Conservation (phyloP, 1,140 invertebrate genomes). For the Parasteatoda tepidariorum region DNA sequence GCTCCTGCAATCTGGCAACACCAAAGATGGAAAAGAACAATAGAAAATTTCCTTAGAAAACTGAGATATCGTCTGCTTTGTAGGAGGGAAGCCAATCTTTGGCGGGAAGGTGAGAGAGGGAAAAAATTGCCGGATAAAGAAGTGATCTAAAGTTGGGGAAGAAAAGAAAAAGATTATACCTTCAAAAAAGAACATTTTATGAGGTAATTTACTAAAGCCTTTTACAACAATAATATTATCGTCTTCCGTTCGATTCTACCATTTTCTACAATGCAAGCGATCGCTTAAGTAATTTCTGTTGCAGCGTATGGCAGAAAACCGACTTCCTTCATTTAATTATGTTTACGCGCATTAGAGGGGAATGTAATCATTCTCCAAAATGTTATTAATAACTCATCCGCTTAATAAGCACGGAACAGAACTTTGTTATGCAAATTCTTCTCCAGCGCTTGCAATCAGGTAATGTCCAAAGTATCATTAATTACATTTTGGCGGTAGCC, state of each 20-base stretch:
- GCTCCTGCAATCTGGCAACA: slow-evolving; percentile 28
- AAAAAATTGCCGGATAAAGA: background rate
- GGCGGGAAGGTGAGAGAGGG: background rate
- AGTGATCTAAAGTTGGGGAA: background rate
- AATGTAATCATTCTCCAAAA: slow-evolving; percentile 54
- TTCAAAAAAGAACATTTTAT: slow-evolving; percentile 2
- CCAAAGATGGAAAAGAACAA: background rate
- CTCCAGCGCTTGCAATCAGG: slow-evolving; percentile 37
- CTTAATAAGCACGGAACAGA: slow-evolving; percentile 46
- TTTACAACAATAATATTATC: slow-evolving; percentile 44
- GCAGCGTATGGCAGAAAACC: slow-evolving; percentile 11
- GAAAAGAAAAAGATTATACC: background rate
- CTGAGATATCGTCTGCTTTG: background rate
- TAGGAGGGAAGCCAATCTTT: background rate
- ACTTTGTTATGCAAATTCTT: slow-evolving; percentile 55
- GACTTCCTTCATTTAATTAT: slow-evolving; percentile 54
- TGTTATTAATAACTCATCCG: slow-evolving; percentile 57
- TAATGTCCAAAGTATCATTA: slow-evolving; percentile 59
- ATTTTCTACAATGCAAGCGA: slow-evolving; percentile 26
- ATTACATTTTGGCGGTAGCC: slow-evolving; percentile 40
- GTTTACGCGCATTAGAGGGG: slow-evolving; percentile 53
- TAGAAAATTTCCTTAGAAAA: background rate
- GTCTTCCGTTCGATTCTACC: slow-evolving; percentile 17
- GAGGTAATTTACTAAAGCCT: slow-evolving; percentile 8
- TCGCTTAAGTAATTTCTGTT: slow-evolving; percentile 48